These are phyloP conservation scores for Scomber japonicus DNA, from an alignment of 2,113 vertebrate genomes.

Conservation along the genomic window DNA sequence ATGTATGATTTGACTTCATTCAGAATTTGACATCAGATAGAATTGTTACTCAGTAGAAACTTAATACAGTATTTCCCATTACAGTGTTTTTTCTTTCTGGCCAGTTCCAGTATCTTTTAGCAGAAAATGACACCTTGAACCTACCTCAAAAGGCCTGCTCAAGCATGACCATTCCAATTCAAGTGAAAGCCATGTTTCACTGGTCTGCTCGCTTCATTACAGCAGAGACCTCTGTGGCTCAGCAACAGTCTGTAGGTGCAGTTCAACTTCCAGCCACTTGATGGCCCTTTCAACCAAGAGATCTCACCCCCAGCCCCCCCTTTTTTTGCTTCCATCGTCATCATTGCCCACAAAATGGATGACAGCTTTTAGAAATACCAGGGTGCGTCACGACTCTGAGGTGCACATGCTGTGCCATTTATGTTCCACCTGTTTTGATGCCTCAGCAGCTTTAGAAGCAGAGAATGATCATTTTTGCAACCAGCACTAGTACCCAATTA, in stretches of 20 bases:
- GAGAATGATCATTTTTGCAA: slow-evolving; percentile 53
- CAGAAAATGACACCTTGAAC: slow-evolving; percentile 45
- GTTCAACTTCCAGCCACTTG: slow-evolving; percentile 74
- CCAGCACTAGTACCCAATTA: slow-evolving; percentile 47
- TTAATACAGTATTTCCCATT: slow-evolving; percentile 27
- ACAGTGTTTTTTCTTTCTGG: background rate
- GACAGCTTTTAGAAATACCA: slow-evolving; percentile 85
- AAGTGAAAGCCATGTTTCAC: slow-evolving; percentile 58
- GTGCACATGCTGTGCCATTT: slow-evolving; percentile 83
- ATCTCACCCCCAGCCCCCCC: slow-evolving; percentile 47
- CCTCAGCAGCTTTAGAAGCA: slow-evolving; percentile 77
- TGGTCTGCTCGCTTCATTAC: slow-evolving; percentile 40
- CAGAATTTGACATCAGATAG: slow-evolving; percentile 36
- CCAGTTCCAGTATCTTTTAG: slow-evolving; percentile 18
- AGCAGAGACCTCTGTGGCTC: slow-evolving; percentile 14
- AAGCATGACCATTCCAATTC: slow-evolving; percentile 54
- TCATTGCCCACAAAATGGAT: slow-evolving; percentile 87
- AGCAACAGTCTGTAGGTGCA: slow-evolving; percentile 36
- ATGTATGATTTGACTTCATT: slow-evolving; percentile 64
- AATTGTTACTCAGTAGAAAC: slow-evolving; percentile 24
- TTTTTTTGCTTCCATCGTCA: slow-evolving; percentile 71
- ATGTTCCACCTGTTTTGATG: slow-evolving; percentile 84
- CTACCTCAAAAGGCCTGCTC: slow-evolving; percentile 54
- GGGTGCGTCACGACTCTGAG: slow-evolving; percentile 85
- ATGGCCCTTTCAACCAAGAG: slow-evolving; percentile 80